Percentiles rank a stretch among this genome's conserved stretches.
phyloP scores from a whole-genome alignment of 2,888 invertebrate species.

The Anarsia innoxiella region DNA sequence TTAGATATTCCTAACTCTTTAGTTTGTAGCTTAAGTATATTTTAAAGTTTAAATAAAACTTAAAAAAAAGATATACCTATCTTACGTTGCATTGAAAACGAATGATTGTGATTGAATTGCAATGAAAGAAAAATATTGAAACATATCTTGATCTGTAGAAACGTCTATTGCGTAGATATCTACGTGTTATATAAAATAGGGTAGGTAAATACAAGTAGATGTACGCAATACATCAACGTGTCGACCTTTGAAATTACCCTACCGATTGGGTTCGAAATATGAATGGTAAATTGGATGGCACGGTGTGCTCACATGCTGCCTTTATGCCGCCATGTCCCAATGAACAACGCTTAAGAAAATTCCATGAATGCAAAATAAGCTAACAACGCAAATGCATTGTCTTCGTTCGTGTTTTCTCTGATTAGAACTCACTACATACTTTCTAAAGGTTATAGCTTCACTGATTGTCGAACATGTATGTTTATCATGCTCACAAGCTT shows the following conservation, averaged over 20 bases:
- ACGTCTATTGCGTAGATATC: too few species aligned
- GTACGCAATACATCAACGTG: constrained; percentile 28
- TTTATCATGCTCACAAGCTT: constrained; percentile 4
- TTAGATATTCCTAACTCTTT: too few species aligned
- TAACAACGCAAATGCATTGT: constrained; percentile 50
- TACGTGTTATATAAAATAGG: too few species aligned
- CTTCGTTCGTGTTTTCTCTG: constrained; percentile 49
- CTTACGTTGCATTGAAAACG: too few species aligned
- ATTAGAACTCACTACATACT: constrained; percentile 47
- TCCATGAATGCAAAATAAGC: constrained; percentile 71
- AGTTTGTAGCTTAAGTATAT: too few species aligned
- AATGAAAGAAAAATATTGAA: too few species aligned
- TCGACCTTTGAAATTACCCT: constrained; percentile 62
- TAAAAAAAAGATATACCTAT: too few species aligned
- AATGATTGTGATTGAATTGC: too few species aligned
- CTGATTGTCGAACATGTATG: constrained; percentile 14
- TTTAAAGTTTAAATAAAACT: too few species aligned
- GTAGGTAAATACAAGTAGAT: constrained; percentile 1
- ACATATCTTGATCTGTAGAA: too few species aligned
- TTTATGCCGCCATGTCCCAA: constrained; percentile 44
- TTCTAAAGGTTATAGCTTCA: constrained; percentile 10
- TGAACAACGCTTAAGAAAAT: constrained; percentile 64
- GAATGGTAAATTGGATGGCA: constrained; percentile 65
- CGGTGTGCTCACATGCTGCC: constrained; percentile 39
- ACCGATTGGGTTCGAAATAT: constrained; percentile 65